phyloP scores from a whole-genome alignment of 2,113 vertebrate genomes.

The Tiliqua scincoides region DNA sequence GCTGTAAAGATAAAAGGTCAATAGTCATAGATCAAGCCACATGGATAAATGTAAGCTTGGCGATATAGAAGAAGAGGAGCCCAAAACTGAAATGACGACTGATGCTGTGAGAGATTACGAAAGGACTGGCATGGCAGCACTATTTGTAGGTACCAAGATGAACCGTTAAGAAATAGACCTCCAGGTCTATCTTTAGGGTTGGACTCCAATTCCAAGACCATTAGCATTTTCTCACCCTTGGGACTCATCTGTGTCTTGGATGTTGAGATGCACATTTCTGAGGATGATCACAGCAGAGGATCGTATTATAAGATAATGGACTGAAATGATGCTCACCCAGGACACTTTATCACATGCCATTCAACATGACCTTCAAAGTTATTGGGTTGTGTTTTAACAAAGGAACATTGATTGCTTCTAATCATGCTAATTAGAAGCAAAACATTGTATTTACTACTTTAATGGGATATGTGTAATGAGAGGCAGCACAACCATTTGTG shows the following conservation, averaged over 20 bases:
- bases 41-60: background rate
- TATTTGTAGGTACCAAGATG: background rate
- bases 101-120: background rate
- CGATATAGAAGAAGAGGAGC: background rate
- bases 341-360: constrained; percentile 8
- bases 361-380: constrained; percentile 10
- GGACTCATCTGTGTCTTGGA: constrained; percentile 1
- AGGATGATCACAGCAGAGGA: background rate
- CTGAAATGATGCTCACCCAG: background rate
- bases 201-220: constrained; percentile 3
- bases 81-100: background rate
- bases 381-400: constrained; percentile 26
- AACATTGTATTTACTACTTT: background rate
- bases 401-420: constrained; percentile 4
- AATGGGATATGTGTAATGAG: background rate
- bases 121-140: background rate
- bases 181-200: background rate
- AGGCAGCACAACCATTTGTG: background rate
- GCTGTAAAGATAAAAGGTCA: background rate
- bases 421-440: background rate
- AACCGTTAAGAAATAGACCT: background rate
- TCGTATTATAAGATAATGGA: background rate
- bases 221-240: background rate
- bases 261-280: constrained; percentile 13
- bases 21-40: background rate